These are phyloP conservation scores for Tetrapedia diversipes DNA, from an alignment of 2,888 invertebrate species.

Conservation along the genomic window DNA sequence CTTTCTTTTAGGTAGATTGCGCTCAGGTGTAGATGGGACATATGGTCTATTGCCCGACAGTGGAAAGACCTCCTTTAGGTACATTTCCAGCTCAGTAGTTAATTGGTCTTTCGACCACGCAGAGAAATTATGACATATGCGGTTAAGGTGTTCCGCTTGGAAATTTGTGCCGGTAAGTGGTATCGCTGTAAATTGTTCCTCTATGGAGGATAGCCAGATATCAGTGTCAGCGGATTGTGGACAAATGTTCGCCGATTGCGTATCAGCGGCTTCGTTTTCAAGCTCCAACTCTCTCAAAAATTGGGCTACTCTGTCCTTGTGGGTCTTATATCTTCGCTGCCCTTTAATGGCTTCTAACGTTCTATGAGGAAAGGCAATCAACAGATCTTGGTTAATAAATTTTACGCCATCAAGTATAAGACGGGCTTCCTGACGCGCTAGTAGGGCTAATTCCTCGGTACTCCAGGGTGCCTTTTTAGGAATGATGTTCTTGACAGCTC, in stretches of 20 bases:
- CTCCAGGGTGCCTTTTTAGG: background rate
- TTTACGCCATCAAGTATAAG: background rate
- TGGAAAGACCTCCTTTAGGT: slow-evolving; percentile 6
- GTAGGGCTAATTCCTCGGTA: background rate
- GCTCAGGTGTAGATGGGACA: background rate
- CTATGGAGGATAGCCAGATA: background rate
- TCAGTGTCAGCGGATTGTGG: background rate
- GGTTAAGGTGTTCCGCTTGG: background rate
- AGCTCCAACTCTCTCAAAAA: background rate
- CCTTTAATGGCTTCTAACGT: slow-evolving; percentile 20
- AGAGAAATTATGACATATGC: slow-evolving; percentile 1
- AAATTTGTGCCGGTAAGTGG: slow-evolving; percentile 3
- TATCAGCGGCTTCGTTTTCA: background rate
- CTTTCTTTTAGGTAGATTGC: background rate
- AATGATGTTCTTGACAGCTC: background rate
- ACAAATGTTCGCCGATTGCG: background rate
- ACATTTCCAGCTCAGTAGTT: slow-evolving; percentile 2
- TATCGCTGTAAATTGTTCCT: background rate
- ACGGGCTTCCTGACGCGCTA: background rate
- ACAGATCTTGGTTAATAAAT: background rate
- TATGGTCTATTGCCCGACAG: background rate
- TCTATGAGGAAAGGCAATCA: background rate
- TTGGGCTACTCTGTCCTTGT: slow-evolving; percentile 8
- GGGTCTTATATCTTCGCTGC: too few relatives aligned
- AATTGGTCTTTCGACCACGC: background rate